phyloP scores from a whole-genome alignment of 2,113 vertebrate species.

The Micronisus gabar region DNA sequence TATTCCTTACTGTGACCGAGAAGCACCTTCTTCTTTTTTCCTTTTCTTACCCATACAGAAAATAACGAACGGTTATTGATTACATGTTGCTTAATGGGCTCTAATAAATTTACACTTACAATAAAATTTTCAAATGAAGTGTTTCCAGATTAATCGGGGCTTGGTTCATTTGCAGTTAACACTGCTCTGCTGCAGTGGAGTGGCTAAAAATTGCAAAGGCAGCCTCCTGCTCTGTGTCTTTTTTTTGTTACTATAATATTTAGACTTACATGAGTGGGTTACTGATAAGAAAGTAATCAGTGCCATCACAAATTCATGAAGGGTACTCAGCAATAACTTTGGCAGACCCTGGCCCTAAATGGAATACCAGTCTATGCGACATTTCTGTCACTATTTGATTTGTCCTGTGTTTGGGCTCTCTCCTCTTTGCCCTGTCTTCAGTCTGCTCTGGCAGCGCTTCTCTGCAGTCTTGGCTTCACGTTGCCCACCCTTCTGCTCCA shows the following conservation, averaged over 20 bases:
- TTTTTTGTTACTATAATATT: not conserved
- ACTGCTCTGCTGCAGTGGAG: not conserved
- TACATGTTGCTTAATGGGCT: not conserved
- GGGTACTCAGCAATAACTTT: not conserved
- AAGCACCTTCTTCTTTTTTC: not conserved
- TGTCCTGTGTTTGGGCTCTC: not conserved
- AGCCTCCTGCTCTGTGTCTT: not conserved
- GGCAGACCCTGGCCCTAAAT: not conserved
- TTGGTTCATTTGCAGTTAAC: not conserved
- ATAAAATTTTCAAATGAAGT: not conserved
- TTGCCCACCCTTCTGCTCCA: not conserved
- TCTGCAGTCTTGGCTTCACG: not conserved
- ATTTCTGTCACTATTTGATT: not conserved
- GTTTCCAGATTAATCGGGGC: not conserved
- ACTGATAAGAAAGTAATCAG: not conserved
- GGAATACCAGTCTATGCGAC: accelerated
- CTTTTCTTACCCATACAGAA: not conserved
- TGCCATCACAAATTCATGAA: not conserved
- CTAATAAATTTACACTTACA: not conserved
- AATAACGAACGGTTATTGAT: slow-evolving; percentile 6
- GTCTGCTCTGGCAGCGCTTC: not conserved
- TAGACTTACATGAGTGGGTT: not conserved
- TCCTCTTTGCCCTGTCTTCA: not conserved
- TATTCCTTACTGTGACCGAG: not conserved
- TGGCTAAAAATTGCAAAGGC: not conserved